Conservation (phyloP, 2,888 invertebrate genomes). For the Altica lythri region DNA sequence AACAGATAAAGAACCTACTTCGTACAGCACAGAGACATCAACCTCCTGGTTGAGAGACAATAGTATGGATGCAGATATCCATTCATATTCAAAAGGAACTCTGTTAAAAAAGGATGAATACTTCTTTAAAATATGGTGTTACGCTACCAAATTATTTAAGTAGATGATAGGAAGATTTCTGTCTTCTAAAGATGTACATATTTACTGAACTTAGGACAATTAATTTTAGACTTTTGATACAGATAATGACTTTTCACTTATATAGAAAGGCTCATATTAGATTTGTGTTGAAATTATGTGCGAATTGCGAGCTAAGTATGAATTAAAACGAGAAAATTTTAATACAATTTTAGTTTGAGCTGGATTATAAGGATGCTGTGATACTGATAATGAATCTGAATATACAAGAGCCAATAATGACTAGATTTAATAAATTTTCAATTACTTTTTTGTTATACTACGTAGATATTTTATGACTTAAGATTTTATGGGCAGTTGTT, state of each 20-base stretch:
- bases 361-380: constrained; percentile 45
- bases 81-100: constrained; percentile 85
- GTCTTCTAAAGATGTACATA: constrained; percentile 43
- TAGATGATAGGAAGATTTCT: constrained; percentile 53
- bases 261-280: constrained; percentile 28
- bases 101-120: constrained; percentile 87
- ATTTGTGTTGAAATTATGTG: constrained; percentile 34
- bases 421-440: constrained; percentile 22
- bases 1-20: constrained; percentile 74
- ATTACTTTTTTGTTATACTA: constrained; percentile 19
- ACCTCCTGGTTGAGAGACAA: constrained; percentile 93
- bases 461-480: constrained; percentile 23
- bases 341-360: constrained; percentile 34
- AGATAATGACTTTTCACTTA: constrained; percentile 33
- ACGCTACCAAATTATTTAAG: constrained; percentile 82
- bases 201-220: constrained; percentile 37
- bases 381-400: constrained; percentile 42
- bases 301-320: constrained; percentile 44
- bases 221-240: constrained; percentile 36
- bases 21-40: constrained; percentile 90
- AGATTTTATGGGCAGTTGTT: constrained; percentile 34
- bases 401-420: constrained; percentile 28
- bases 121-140: constrained; percentile 93
- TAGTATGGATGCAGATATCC: constrained; percentile 92
- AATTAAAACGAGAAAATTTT: constrained; percentile 22